Conservation (phyloP, 1,140 invertebrate genomes). For the Drosophila sp. region DNA sequence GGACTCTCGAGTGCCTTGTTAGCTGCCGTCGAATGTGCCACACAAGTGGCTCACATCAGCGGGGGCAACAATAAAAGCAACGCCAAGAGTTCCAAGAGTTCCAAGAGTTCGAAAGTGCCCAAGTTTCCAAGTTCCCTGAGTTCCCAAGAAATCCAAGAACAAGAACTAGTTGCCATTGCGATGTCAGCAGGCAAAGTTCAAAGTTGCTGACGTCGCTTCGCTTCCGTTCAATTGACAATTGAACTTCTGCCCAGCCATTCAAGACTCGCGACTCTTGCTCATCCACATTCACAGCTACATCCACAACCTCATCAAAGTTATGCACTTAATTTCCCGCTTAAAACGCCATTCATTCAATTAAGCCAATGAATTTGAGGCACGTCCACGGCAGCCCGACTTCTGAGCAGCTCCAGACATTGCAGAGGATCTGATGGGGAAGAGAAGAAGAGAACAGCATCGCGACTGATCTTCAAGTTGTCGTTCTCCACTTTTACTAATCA, state of each 20-base stretch:
- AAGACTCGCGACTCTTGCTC: background rate
- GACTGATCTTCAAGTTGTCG: constrained; percentile 39
- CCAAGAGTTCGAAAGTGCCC: too few species aligned
- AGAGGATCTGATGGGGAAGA: background rate
- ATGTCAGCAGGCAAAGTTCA: constrained; percentile 52
- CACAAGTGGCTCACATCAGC: constrained; percentile 84
- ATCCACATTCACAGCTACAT: too few species aligned
- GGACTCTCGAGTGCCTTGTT: constrained; percentile 62
- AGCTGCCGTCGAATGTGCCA: constrained; percentile 74
- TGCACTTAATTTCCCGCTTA: constrained; percentile 82
- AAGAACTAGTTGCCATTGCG: constrained; percentile 18
- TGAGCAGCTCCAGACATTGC: background rate
- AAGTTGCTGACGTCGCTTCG: constrained; percentile 61
- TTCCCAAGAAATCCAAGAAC: constrained; percentile 62
- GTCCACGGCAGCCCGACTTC: constrained; percentile 24
- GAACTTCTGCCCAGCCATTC: constrained; percentile 46
- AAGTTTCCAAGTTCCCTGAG: too few species aligned
- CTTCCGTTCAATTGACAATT: constrained; percentile 82
- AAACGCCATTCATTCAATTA: constrained; percentile 84
- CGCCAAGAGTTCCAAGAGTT: too few species aligned
- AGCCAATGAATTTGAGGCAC: constrained; percentile 84
- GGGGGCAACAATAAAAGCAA: constrained; percentile 47
- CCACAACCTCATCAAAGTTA: constrained; percentile 11
- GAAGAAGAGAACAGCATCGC: constrained; percentile 3
- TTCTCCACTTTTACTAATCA: constrained; percentile 73